phyloP scores from a whole-genome alignment of 1,140 invertebrate genomes.

The Zaprionus ornatus region DNA sequence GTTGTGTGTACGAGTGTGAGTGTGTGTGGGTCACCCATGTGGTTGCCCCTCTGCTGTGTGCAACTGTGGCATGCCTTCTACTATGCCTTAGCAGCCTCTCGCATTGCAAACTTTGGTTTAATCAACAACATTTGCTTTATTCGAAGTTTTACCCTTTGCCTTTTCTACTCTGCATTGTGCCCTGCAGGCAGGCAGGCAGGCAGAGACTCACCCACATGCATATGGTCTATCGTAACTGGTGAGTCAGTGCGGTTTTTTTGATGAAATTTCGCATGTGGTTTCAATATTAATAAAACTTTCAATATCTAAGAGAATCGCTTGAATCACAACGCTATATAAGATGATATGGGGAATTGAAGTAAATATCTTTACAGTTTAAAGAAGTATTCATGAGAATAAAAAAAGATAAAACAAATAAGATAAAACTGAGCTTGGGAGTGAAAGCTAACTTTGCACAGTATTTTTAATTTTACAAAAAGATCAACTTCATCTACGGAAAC shows the following conservation, averaged over 20 bases:
- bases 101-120: slow-evolving; percentile 46
- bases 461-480: too few relatives aligned
- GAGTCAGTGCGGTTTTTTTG: not conserved
- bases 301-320: not conserved
- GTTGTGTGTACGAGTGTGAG: not conserved
- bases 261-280: slow-evolving; percentile 3
- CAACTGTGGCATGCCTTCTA: slow-evolving; percentile 2
- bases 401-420: too few relatives aligned
- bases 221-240: not conserved
- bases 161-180: slow-evolving; percentile 1
- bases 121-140: slow-evolving; percentile 40
- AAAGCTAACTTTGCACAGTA: too few relatives aligned
- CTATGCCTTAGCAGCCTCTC: not conserved
- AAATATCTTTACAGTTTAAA: too few relatives aligned
- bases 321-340: not conserved
- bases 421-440: too few relatives aligned
- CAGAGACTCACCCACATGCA: not conserved
- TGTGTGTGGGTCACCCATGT: not conserved
- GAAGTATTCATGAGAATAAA: too few relatives aligned
- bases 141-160: slow-evolving; percentile 15
- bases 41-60: slow-evolving; percentile 1
- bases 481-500: too few relatives aligned
- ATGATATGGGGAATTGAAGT: not conserved
- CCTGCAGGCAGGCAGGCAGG: not conserved
- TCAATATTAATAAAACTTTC: slow-evolving; percentile 4